phyloP scores from a whole-genome alignment of 2,113 vertebrate species.

The Notothenia rossii region DNA sequence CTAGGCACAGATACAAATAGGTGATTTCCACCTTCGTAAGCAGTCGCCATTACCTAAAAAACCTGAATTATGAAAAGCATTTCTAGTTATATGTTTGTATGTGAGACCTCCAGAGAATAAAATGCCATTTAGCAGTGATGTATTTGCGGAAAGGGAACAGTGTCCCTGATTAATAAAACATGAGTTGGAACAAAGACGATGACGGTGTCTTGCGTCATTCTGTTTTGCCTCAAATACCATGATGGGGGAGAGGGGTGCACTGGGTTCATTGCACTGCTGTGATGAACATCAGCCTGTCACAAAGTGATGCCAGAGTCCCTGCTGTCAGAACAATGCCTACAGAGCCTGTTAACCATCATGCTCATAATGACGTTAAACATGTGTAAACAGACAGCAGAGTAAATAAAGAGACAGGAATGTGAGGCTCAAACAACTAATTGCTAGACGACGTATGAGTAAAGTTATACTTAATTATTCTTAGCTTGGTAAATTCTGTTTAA shows the following conservation, averaged over 20 bases:
- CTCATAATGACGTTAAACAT: not conserved
- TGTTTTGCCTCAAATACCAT: not conserved
- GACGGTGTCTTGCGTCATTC: slow-evolving; percentile 9
- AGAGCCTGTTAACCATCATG: slow-evolving; percentile 11
- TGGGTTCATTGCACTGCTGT: slow-evolving; percentile 5
- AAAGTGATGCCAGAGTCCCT: not conserved
- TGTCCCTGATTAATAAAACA: slow-evolving; percentile 4
- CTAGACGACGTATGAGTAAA: not conserved
- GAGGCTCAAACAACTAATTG: too few species aligned
- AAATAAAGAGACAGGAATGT: not conserved
- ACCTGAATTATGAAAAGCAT: not conserved
- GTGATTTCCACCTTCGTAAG: slow-evolving; percentile 30
- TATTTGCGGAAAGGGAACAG: slow-evolving; percentile 1
- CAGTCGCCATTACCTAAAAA: not conserved
- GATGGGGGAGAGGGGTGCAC: not conserved
- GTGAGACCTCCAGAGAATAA: not conserved
- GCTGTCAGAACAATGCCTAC: slow-evolving; percentile 21
- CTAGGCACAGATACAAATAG: slow-evolving; percentile 15
- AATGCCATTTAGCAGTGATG: not conserved
- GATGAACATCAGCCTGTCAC: slow-evolving; percentile 10
- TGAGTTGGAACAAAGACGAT: not conserved
- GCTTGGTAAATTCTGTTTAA: not conserved
- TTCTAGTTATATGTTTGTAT: slow-evolving; percentile 29
- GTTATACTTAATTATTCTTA: not conserved
- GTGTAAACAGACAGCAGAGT: slow-evolving; percentile 6